phyloP scores from a whole-genome alignment of 2,797 vertebrate genomes.

The Pitangus sulphuratus region DNA sequence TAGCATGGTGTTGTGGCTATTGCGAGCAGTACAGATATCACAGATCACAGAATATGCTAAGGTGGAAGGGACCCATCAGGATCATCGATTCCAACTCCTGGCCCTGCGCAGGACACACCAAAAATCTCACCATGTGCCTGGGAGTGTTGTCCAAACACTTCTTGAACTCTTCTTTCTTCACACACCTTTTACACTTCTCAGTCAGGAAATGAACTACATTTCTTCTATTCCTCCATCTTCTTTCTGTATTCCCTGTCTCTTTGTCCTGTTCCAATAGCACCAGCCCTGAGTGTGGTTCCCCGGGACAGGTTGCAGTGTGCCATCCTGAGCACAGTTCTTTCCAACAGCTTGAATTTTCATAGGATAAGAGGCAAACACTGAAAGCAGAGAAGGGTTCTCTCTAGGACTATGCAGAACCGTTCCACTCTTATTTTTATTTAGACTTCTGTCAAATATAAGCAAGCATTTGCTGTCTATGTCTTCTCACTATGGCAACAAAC shows the following conservation, averaged over 20 bases:
- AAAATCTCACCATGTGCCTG: background rate
- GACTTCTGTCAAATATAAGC: background rate
- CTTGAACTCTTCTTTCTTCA: background rate
- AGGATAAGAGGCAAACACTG: background rate
- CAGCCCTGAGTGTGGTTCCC: background rate
- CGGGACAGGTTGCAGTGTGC: background rate
- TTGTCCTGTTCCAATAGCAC: background rate
- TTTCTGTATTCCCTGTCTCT: background rate
- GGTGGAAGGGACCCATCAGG: background rate
- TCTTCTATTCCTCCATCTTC: background rate
- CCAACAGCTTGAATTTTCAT: background rate
- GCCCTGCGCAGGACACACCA: background rate
- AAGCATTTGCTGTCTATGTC: background rate
- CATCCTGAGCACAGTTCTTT: background rate
- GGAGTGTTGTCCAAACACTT: background rate
- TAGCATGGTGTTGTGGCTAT: fast-evolving
- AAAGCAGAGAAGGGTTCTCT: background rate
- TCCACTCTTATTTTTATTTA: background rate
- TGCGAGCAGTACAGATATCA: fast-evolving
- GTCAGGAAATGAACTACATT: background rate
- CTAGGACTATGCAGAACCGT: background rate
- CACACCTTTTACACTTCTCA: background rate
- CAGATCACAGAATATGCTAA: background rate
- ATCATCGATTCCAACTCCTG: background rate
- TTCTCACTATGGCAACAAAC: constrained; percentile 27